These are phyloP conservation scores for Jordanella pulchra DNA, from an alignment of 2,797 vertebrate species.

Conservation along the genomic window DNA sequence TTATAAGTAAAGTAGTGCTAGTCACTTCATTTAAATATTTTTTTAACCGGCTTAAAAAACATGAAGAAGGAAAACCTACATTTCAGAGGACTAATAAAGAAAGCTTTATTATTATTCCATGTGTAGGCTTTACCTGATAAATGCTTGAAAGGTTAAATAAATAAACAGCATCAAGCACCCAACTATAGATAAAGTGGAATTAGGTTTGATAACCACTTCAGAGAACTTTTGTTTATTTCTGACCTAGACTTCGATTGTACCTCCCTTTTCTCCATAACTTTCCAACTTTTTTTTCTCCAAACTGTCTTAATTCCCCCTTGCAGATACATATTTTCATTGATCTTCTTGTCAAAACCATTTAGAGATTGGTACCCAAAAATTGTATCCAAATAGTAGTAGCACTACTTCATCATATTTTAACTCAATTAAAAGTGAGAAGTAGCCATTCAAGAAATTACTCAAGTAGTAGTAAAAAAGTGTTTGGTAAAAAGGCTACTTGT, in stretches of 20 bases:
- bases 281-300: conserved; percentile 2
- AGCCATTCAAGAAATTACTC: too few relatives aligned
- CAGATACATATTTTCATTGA: conserved; percentile 66
- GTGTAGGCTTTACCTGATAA: conserved; percentile 51
- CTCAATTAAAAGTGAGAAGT: too few relatives aligned
- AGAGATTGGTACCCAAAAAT: too few relatives aligned
- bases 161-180: conserved; percentile 54
- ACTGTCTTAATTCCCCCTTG: conserved; percentile 28
- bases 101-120: conserved; percentile 8
- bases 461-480: too few relatives aligned
- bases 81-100: conserved; percentile 6
- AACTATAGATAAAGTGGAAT: conserved; percentile 48
- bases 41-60: conserved; percentile 18
- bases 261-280: conserved; percentile 33
- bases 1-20: conserved; percentile 31
- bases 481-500: too few relatives aligned
- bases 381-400: too few relatives aligned
- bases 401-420: too few relatives aligned
- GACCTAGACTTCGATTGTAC: conserved; percentile 48
- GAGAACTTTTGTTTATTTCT: conserved; percentile 43
- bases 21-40: conserved; percentile 15
- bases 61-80: conserved; percentile 2
- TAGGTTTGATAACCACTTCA: conserved; percentile 57
- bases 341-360: conserved; percentile 66
- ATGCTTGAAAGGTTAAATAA: conserved; percentile 61